Conservation (phyloP, 2,888 invertebrate genomes). For the Stictocephala bisonia region DNA sequence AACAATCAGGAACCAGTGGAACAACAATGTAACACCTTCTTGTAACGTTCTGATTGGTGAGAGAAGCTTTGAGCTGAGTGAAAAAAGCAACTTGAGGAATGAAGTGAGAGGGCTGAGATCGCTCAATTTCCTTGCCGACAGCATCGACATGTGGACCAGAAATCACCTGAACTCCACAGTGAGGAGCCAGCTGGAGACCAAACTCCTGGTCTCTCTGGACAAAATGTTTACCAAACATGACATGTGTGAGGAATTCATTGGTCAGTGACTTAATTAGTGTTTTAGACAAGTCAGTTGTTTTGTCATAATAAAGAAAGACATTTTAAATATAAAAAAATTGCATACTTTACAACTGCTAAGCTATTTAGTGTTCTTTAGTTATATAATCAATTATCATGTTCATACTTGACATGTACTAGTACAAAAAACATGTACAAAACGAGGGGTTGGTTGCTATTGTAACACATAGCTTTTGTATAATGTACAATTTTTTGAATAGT, state of each 20-base stretch:
- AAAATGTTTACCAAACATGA: conserved; percentile 23
- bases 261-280: no score
- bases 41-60: conserved; percentile 15
- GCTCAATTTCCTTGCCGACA: conserved; percentile 4
- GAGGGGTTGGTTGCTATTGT: no score
- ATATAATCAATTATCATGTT: no score
- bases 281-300: no score
- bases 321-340: no score
- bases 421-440: no score
- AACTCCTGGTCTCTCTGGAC: not conserved
- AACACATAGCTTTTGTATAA: no score
- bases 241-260: conserved; percentile 19
- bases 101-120: conserved; percentile 24
- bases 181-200: not conserved
- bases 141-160: conserved; percentile 16
- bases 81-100: not conserved
- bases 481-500: no score
- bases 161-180: conserved; percentile 1
- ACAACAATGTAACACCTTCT: not conserved
- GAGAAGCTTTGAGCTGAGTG: conserved; percentile 15
- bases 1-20: not conserved
- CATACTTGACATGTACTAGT: no score
- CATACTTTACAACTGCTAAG: no score
- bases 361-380: no score
- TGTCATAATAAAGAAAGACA: no score